Conservation (phyloP, 2,113 vertebrate species). For the Archilochus colubris region DNA sequence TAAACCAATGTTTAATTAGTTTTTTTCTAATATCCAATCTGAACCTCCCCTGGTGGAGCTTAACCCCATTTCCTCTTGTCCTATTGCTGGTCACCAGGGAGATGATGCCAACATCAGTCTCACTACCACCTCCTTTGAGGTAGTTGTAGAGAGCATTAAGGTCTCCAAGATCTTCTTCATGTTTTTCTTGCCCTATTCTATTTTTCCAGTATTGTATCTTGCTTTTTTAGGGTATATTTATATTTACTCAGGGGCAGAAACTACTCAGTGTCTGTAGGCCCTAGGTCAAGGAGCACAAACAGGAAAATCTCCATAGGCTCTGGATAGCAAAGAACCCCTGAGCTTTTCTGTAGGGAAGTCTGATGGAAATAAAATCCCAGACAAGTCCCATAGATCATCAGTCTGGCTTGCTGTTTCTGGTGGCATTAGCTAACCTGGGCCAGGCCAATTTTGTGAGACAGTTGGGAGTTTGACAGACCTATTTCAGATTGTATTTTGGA, state of each 20-base stretch:
- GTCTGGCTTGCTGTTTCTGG: not conserved
- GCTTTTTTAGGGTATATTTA: too few species aligned
- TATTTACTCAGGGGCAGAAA: not conserved
- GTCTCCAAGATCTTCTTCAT: too few species aligned
- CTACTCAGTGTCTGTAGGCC: not conserved
- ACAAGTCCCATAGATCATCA: not conserved
- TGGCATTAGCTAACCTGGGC: constrained; percentile 31
- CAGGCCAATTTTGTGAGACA: constrained; percentile 37
- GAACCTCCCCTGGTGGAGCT: too few species aligned
- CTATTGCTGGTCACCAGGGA: too few species aligned
- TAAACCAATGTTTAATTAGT: too few species aligned
- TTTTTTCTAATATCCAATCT: too few species aligned
- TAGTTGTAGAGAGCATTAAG: too few species aligned
- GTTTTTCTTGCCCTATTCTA: too few species aligned
- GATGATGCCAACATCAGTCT: too few species aligned
- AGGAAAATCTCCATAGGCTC: not conserved
- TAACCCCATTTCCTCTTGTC: too few species aligned
- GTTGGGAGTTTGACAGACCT: constrained; percentile 40
- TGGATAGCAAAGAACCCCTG: not conserved
- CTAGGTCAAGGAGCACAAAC: not conserved
- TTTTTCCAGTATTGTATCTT: too few species aligned
- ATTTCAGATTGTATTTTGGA: constrained; percentile 66
- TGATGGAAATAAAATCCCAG: not conserved
- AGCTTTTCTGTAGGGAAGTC: not conserved
- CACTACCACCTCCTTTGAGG: too few species aligned